Base-by-base conservation (phyloP, 1,140 invertebrate species). In the Hyphantria cunea region DNA sequence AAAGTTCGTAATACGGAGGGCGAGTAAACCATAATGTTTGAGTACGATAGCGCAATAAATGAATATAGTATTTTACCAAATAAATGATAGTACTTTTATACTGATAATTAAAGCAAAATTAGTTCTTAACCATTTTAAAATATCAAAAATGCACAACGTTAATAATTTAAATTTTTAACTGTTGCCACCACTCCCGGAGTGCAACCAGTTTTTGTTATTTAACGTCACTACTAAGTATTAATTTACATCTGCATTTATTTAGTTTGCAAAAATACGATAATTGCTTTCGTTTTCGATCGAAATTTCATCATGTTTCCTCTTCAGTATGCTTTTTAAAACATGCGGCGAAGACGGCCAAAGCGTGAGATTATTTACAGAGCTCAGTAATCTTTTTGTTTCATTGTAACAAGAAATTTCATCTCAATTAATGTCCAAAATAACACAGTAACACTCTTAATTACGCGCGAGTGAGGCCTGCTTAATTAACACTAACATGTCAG, bases 401-500 rank as follows among this genome's bases (percentile, higher is more conserved):
- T 86, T 82, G 80, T 84, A 83, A 80, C 76, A 79, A 80, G 82
- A 86, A 89, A 85, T 86, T 86, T 86, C 82, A 82, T 86, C 83
- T 86, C 86, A 85, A 89, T 87, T 87, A 87, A 86, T 86, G 84
- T 89, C 84, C 85, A 82, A 86, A 89, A 89, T 87, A 89, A 87
- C 84, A 87, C 64, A 83, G 83, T 87, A 87, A 89, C 76, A 89
- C 86, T 89, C 86, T 89, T 89, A 89, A 89, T 89, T 86, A 87
- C 80, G 80, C 80, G 79, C 77, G 86, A 87, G 86, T 89, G 80
- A 80, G 83, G 84, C 75, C 77, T 85, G 82, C 84, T 87, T 87
- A 87, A 89, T 89, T 89, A 89, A 87, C 84, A 89, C 84, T 87
- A 87, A 82, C 84, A 86, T 89, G 86, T 89, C 86, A 89, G 83